Percentiles rank a stretch among this genome's conserved stretches.
These are phyloP conservation scores for Unio pictorum DNA, from an alignment of 2,888 invertebrate genomes.

Conservation along the genomic window DNA sequence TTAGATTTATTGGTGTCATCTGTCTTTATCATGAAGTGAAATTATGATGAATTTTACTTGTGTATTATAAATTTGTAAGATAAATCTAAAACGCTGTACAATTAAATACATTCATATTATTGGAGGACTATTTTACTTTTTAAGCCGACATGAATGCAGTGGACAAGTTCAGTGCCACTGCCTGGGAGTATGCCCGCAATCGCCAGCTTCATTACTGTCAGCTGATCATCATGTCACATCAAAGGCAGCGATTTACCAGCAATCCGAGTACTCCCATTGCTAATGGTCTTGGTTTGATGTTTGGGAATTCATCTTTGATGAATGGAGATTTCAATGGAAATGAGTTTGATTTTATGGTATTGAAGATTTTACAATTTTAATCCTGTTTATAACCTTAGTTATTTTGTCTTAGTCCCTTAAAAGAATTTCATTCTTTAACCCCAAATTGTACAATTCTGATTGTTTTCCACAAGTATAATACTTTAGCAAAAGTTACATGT, in stretches of 20 bases:
- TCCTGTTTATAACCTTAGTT: too few species aligned
- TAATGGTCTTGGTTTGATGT: slow-evolving; percentile 48
- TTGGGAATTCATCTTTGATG: slow-evolving; percentile 11
- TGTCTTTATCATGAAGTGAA: too few species aligned
- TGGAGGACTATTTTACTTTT: slow-evolving; percentile 6
- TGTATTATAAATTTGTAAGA: too few species aligned
- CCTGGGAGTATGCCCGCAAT: slow-evolving; percentile 69
- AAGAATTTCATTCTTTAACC: too few species aligned
- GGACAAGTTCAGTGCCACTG: slow-evolving; percentile 65
- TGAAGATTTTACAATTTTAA: too few species aligned
- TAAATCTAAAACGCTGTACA: not conserved
- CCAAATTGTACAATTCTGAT: too few species aligned
- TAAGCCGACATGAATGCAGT: slow-evolving; percentile 64
- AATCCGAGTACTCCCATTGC: slow-evolving; percentile 57
- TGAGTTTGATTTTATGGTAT: too few species aligned
- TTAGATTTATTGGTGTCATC: too few species aligned
- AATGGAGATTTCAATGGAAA: slow-evolving; percentile 24
- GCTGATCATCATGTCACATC: slow-evolving; percentile 70
- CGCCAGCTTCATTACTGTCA: slow-evolving; percentile 70
- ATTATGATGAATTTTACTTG: too few species aligned
- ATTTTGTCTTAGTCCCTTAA: too few species aligned
- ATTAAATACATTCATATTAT: not conserved
- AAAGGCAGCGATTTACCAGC: slow-evolving; percentile 60
- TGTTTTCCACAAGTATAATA: too few species aligned
- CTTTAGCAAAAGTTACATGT: too few species aligned